Conservation (phyloP, 2,797 vertebrate species). For the Anableps anableps region DNA sequence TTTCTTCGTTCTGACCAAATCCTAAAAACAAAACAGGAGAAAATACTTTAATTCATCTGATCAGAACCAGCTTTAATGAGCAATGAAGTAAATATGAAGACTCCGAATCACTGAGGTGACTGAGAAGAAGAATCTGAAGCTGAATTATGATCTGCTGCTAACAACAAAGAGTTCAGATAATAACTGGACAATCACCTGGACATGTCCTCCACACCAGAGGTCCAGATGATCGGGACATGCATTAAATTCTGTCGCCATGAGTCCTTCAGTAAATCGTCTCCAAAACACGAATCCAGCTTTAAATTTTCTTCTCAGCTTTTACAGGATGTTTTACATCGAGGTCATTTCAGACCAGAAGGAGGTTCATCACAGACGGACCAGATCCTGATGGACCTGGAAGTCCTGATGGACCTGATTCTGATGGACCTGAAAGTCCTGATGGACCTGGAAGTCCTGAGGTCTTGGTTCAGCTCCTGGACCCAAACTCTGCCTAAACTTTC, state of each 20-base stretch:
- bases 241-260: not conserved
- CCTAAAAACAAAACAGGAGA: conserved; percentile 29
- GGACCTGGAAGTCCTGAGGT: not conserved
- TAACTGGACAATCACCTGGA: conserved; percentile 28
- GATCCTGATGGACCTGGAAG: not conserved
- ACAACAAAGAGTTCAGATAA: not conserved
- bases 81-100: not conserved
- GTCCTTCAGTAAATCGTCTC: conserved; percentile 1
- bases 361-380: not conserved
- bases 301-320: not conserved
- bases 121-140: not conserved
- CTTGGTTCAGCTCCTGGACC: not conserved
- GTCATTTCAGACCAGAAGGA: too few relatives aligned
- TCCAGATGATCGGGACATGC: conserved; percentile 5
- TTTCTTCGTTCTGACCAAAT: fast-evolving
- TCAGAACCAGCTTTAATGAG: fast-evolving
- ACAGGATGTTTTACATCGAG: not conserved
- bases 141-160: not conserved
- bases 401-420: not conserved
- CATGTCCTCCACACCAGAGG: conserved; percentile 9
- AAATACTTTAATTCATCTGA: fast-evolving
- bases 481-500: not conserved
- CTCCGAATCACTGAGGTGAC: not conserved
- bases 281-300: not conserved
- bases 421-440: not conserved